These are phyloP conservation scores for Vicugna pacos DNA, from an alignment of 2,113 vertebrate genomes.

Conservation along the genomic window DNA sequence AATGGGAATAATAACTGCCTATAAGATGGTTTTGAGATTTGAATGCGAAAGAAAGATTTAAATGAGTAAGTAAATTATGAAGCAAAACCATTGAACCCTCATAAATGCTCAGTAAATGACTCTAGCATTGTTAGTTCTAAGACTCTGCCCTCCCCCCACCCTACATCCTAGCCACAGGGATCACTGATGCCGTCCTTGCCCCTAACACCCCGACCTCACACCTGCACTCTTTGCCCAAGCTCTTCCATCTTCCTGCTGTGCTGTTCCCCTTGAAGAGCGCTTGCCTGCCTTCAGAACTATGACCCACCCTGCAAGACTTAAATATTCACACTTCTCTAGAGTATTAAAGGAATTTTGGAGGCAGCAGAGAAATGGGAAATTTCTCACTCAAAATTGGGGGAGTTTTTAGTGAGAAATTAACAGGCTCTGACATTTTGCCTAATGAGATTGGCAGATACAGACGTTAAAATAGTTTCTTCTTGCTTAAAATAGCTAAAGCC, in stretches of 20 bases:
- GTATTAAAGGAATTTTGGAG: neutral
- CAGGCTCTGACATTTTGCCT: neutral
- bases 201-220: neutral
- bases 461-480: slow-evolving; percentile 5
- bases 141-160: neutral
- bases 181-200: neutral
- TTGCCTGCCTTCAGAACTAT: neutral
- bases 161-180: neutral
- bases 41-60: neutral
- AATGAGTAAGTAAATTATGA: neutral
- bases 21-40: neutral
- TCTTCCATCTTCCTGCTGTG: neutral
- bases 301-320: neutral
- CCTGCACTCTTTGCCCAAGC: neutral
- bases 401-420: neutral
- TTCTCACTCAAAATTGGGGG: neutral
- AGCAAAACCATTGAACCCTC: neutral
- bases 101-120: neutral
- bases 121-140: neutral
- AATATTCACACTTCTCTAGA: neutral
- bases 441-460: neutral
- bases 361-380: neutral
- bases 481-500: neutral
- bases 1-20: neutral
- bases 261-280: neutral